These are phyloP conservation scores for Lagorchestes hirsutus DNA, from an alignment of 2,797 vertebrate genomes.

Conservation along the genomic window DNA sequence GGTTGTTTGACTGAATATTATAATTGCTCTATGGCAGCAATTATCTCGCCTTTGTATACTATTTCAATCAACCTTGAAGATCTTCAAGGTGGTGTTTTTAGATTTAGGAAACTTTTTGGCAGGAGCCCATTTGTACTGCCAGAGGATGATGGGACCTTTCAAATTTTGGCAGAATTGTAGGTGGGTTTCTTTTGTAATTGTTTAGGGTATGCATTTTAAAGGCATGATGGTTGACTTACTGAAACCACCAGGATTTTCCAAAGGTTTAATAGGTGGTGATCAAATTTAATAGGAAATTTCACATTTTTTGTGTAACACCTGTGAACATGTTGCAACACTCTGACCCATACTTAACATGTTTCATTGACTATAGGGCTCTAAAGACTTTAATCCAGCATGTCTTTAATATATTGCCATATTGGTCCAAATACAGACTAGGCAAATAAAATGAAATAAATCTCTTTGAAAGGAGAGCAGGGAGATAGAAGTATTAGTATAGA, in stretches of 20 bases:
- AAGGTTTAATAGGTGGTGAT: slow-evolving; percentile 8
- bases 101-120: not conserved
- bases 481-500: not conserved
- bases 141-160: not conserved
- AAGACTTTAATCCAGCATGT: not conserved
- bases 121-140: not conserved
- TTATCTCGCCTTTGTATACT: not conserved
- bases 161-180: slow-evolving; percentile 8
- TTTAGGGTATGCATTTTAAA: slow-evolving; percentile 1
- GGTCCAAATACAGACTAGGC: not conserved
- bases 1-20: not conserved
- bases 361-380: not conserved
- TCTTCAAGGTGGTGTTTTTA: not conserved
- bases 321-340: not conserved
- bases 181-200: not conserved
- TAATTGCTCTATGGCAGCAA: not conserved
- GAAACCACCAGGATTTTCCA: not conserved
- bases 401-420: not conserved
- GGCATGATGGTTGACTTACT: not conserved
- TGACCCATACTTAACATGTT: not conserved
- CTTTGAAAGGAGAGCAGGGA: not conserved
- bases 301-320: not conserved
- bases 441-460: not conserved
- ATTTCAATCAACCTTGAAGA: not conserved
- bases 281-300: slow-evolving; percentile 4